phyloP scores from a whole-genome alignment of 2,888 invertebrate genomes.

The Cryptocephalus primarius region DNA sequence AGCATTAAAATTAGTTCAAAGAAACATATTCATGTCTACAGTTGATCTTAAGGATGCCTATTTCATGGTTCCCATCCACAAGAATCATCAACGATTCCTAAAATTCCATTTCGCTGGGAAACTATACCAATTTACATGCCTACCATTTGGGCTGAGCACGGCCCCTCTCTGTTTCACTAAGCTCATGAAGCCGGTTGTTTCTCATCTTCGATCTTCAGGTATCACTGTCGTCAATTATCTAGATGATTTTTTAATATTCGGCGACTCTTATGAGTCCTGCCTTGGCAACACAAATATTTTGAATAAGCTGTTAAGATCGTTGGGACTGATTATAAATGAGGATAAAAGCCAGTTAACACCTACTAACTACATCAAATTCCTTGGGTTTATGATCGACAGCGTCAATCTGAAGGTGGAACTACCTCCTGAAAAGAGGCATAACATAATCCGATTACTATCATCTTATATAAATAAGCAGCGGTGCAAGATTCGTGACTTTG shows the following conservation, averaged over 20 bases:
- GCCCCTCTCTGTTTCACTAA: conserved; percentile 20
- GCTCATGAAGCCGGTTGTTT: conserved; percentile 13
- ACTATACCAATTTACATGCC: conserved; percentile 16
- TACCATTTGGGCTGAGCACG: conserved; percentile 10
- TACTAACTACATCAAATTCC: conserved; percentile 8
- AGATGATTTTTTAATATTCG: conserved; percentile 14
- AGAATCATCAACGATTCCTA: conserved; percentile 12
- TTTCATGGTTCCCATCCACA: conserved; percentile 13
- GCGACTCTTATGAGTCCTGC: conserved; percentile 4
- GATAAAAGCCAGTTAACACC: conserved; percentile 12
- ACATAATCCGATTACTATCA: neutral
- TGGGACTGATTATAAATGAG: conserved; percentile 14
- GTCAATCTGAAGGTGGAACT: conserved; percentile 2
- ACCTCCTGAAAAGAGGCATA: conserved; percentile 3
- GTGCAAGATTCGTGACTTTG: conserved; percentile 3
- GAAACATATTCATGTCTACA: conserved; percentile 6
- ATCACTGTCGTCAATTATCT: conserved; percentile 12
- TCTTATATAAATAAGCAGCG: neutral
- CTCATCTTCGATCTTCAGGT: conserved; percentile 7
- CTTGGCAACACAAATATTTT: neutral
- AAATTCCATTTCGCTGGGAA: conserved; percentile 12
- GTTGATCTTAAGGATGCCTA: conserved; percentile 15
- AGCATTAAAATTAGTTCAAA: conserved; percentile 10
- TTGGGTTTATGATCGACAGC: conserved; percentile 12
- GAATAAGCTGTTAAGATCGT: conserved; percentile 1